Base-by-base conservation (phyloP, 2,113 vertebrate genomes). In the Pandion haliaetus region DNA sequence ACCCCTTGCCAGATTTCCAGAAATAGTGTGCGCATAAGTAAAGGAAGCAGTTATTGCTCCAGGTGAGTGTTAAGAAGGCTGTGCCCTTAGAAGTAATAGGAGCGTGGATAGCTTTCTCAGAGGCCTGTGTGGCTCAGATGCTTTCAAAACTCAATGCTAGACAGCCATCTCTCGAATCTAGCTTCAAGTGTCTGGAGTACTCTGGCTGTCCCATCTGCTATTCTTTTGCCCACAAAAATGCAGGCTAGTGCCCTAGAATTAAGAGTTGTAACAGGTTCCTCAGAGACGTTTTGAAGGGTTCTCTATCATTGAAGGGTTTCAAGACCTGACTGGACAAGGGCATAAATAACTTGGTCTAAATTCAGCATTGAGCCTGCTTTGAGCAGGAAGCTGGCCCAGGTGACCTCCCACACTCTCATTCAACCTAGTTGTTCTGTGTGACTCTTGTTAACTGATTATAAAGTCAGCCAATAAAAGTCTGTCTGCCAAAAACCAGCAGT, bases 1-100 rank as follows among this genome's bases (percentile, higher is more conserved):
- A 58, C 95, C 74, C 90, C 89, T 62, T 67, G 82, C 96, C 82
- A 73, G 72, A 36, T 77, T 85, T 90, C 80, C 74, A 90, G 42
- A 93, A 96, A 66, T 36, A 88, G 69, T 3, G 20, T 40, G 25
- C 79, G 57, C 16, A 15, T 71, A 24, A 85, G 83, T 49, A 47
- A 70, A 87, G 44, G 50, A 80, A 74, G 55, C 32, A 31, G 71
- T 42, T 87, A 23, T 0, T 92, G 82, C 71, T 88, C 47, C 0
- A 1, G 38, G 50, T 81, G 65, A 65, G 71, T 4, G 32, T 58
- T 81, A 5, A 2, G 38, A 49, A 42, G 79, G 47, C 79, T 69
- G 40, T 67, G 72, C 84, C 71, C 84, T 44, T 7, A 63, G 89
- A 47, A 65, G 26, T 18, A 55, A 4, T 9, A 3, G 8, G 18